Percentiles rank a stretch among this genome's conserved stretches.
Conservation (phyloP, 30 jellyfish, hydroid and myxozoan genomes). For the Turritopsis dohrnii region DNA sequence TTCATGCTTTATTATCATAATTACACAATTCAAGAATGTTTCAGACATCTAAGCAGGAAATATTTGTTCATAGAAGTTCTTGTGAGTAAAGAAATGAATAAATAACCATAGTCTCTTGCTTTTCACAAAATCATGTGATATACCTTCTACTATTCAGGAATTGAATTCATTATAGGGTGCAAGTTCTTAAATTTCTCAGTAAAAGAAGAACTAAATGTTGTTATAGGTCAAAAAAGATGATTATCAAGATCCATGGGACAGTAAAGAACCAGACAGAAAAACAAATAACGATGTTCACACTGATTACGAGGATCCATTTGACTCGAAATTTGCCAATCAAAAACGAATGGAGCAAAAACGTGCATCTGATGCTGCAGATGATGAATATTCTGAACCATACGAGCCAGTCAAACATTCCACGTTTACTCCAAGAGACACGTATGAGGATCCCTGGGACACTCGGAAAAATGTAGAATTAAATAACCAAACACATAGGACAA, state of each 20-base stretch:
- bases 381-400: constrained; percentile 14
- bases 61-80: too few species aligned
- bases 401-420: constrained; percentile 1
- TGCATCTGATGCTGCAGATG: neutral
- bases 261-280: constrained; percentile 11
- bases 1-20: too few species aligned
- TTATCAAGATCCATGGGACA: constrained; percentile 93
- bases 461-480: constrained; percentile 4
- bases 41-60: too few species aligned
- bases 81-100: too few species aligned
- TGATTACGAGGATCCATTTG: constrained; percentile 32
- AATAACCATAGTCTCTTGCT: too few species aligned
- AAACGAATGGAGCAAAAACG: neutral
- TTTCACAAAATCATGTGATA: too few species aligned
- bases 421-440: constrained; percentile 34
- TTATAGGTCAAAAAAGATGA: constrained; percentile 36
- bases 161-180: neutral
- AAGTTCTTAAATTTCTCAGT: neutral
- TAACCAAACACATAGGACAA: constrained; percentile 23
- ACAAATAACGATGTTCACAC: neutral
- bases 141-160: too few species aligned
- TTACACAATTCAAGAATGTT: too few species aligned
- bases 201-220: neutral
- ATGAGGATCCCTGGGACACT: constrained; percentile 88
- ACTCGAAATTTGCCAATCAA: constrained; percentile 6